A percentile compares a stretch with the other conserved stretches of the same genome.
phyloP scores from a whole-genome alignment of 2,797 vertebrate species.

The Botia almorhae region DNA sequence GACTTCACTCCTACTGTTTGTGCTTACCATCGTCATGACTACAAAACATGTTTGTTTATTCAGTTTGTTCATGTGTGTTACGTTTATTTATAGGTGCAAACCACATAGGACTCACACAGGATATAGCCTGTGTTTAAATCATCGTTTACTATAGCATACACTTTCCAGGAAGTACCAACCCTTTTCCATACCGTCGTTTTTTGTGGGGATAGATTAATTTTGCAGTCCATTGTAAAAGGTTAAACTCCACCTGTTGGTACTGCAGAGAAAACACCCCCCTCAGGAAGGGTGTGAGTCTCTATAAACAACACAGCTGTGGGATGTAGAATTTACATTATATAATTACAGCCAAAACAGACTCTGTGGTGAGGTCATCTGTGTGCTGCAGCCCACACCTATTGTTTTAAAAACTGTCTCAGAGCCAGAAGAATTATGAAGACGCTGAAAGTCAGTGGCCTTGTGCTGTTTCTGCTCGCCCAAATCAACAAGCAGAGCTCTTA shows the following conservation, averaged over 20 bases:
- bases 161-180: neutral
- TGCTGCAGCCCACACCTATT: constrained; percentile 48
- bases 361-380: constrained; percentile 41
- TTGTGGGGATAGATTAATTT: neutral
- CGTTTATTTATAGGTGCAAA: constrained; percentile 26
- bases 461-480: neutral
- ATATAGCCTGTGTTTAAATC: neutral
- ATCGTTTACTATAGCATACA: neutral
- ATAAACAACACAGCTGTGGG: constrained; percentile 26
- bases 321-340: constrained; percentile 37
- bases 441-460: neutral
- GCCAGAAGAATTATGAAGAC: constrained; percentile 33
- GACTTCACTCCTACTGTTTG: constrained; percentile 60
- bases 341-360: constrained; percentile 28
- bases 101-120: constrained; percentile 6
- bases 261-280: neutral
- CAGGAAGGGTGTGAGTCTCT: constrained; percentile 44
- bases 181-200: neutral
- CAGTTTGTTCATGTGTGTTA: constrained; percentile 23
- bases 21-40: constrained; percentile 67
- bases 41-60: constrained; percentile 67
- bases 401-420: neutral
- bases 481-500: neutral
- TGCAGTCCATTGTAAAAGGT: neutral
- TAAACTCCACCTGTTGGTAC: constrained; percentile 27